Percentiles rank a stretch among this genome's conserved stretches.
Conservation (phyloP, 2,888 invertebrate species). For the Aricia artaxerxes region DNA sequence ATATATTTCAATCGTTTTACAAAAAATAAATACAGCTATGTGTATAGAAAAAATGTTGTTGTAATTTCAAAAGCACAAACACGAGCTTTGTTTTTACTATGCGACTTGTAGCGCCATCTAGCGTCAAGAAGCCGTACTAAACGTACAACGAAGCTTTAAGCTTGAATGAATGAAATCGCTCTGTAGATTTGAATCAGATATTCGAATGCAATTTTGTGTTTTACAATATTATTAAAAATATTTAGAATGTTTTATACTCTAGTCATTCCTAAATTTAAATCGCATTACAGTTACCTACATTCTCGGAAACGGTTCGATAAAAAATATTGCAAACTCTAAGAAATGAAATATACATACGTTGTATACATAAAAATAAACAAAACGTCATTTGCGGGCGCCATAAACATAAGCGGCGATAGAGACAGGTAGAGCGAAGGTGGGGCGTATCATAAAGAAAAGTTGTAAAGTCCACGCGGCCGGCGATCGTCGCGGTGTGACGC, state of each 20-base stretch:
- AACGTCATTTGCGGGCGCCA: slow-evolving; percentile 25
- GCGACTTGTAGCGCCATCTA: slow-evolving; percentile 63
- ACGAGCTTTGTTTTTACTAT: neutral
- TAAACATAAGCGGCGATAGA: slow-evolving; percentile 53
- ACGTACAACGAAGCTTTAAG: slow-evolving; percentile 21
- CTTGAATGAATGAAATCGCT: slow-evolving; percentile 3
- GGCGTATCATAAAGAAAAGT: slow-evolving; percentile 48
- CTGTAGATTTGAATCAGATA: neutral
- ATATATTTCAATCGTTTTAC: neutral
- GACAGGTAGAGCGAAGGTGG: slow-evolving; percentile 71
- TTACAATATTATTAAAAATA: neutral
- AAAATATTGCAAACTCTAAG: neutral
- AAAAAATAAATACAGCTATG: neutral
- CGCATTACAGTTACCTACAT: neutral
- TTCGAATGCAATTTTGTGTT: neutral
- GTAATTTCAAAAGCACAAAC: neutral
- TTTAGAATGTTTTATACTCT: neutral
- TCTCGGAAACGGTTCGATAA: neutral
- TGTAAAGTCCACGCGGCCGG: slow-evolving; percentile 31
- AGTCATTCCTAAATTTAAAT: neutral
- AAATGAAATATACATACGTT: slow-evolving; percentile 11
- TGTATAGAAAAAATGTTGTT: neutral
- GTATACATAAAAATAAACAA: slow-evolving; percentile 30
- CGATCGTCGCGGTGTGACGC: slow-evolving; percentile 38
- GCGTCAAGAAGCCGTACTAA: slow-evolving; percentile 59